Conservation (phyloP, 1,140 invertebrate genomes). For the Tetramorium parvispinum region DNA sequence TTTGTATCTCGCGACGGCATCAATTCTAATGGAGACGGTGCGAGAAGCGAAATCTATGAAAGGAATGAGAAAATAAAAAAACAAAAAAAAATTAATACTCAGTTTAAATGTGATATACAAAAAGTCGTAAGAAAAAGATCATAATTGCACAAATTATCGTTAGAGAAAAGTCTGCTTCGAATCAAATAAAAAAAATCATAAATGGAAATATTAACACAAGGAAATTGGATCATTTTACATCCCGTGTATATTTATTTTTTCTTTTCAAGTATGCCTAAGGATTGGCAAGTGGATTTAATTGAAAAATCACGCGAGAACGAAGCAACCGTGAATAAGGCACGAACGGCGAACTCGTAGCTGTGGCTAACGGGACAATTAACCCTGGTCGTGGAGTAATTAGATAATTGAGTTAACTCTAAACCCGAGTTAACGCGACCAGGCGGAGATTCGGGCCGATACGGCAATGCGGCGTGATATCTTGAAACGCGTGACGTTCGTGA, state of each 20-base stretch:
- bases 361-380: constrained; percentile 83
- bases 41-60: constrained; percentile 4
- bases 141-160: neutral
- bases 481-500: constrained; percentile 34
- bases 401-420: constrained; percentile 83
- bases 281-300: neutral
- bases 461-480: constrained; percentile 30
- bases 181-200: constrained; percentile 6
- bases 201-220: no score
- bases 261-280: neutral
- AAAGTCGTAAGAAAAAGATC: neutral
- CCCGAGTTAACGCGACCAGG: constrained; percentile 76
- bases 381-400: constrained; percentile 80
- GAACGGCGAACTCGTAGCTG: constrained; percentile 56
- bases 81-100: neutral
- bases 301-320: constrained; percentile 28
- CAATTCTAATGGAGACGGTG: constrained; percentile 32
- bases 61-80: neutral
- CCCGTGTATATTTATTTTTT: neutral
- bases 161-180: neutral
- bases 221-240: neutral
- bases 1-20: constrained; percentile 54
- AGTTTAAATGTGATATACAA: neutral
- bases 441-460: constrained; percentile 73
- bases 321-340: neutral